Percentiles rank a stretch among this genome's conserved stretches.
Evolutionary conservation across 92 coral and sea anemone genomes (phyloP).

Genomic region (Chrysogorgia sp.): DNA sequence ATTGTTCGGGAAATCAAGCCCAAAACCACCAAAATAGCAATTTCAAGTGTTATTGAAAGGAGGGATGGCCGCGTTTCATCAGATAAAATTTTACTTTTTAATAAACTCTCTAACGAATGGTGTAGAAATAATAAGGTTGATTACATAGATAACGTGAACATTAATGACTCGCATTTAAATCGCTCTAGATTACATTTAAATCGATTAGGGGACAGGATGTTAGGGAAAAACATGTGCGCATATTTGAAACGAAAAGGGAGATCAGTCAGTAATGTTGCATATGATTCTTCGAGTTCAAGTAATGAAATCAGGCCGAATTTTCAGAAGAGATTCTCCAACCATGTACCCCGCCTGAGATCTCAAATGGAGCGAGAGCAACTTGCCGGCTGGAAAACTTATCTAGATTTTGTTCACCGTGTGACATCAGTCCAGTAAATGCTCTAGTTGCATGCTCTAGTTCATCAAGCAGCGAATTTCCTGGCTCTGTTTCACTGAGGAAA

Average conservation of each 20-base stretch:
- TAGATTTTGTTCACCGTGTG: too few relatives aligned
- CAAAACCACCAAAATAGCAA: neutral
- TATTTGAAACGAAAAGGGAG: slow-evolving; percentile 11
- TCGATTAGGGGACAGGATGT: slow-evolving; percentile 34
- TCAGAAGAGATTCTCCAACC: too few relatives aligned
- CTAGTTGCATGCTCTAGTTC: too few relatives aligned
- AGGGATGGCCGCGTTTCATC: neutral
- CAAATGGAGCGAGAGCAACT: too few relatives aligned
- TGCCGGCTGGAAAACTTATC: too few relatives aligned
- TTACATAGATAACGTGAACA: slow-evolving; percentile 43
- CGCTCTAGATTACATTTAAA: slow-evolving; percentile 45
- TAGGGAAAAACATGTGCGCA: slow-evolving; percentile 39
- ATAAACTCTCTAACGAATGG: neutral
- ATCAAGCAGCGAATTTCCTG: too few relatives aligned
- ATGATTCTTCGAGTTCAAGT: too few relatives aligned
- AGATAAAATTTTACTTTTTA: neutral
- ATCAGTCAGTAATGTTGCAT: too few relatives aligned
- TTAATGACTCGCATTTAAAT: slow-evolving; percentile 32
- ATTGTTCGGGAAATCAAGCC: neutral
- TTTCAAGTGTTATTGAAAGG: slow-evolving; percentile 9
- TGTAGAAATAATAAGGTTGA: slow-evolving; percentile 10
- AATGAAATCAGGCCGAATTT: too few relatives aligned
- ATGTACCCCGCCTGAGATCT: too few relatives aligned
- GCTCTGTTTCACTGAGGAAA: neutral
- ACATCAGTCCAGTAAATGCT: too few relatives aligned